phyloP scores from a whole-genome alignment of 2,888 invertebrate species.

The Drosophila mimica region DNA sequence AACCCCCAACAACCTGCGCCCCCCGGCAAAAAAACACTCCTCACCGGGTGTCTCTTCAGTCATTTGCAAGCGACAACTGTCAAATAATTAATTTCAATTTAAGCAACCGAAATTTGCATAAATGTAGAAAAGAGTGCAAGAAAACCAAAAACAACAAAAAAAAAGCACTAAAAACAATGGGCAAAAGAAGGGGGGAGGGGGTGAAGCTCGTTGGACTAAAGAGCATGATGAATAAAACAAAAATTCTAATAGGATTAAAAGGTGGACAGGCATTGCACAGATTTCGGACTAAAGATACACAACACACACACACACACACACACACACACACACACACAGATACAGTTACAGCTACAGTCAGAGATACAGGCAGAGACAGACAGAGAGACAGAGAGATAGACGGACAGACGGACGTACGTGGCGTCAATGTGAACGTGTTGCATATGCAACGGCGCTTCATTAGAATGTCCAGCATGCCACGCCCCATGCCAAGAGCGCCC shows the following conservation, averaged over 20 bases:
- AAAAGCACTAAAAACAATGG: slow-evolving; percentile 4
- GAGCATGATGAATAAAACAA: slow-evolving; percentile 76
- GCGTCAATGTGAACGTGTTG: slow-evolving; percentile 75
- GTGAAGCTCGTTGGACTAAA: slow-evolving; percentile 37
- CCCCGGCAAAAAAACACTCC: not conserved
- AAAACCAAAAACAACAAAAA: slow-evolving; percentile 6
- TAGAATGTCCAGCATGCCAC: slow-evolving; percentile 78
- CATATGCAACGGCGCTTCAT: slow-evolving; percentile 79
- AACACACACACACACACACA: slow-evolving; percentile 13
- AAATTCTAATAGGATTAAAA: slow-evolving; percentile 79
- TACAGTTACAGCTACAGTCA: slow-evolving; percentile 11
- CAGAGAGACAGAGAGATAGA: slow-evolving; percentile 14
- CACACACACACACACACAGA: slow-evolving; percentile 1
- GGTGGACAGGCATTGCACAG: slow-evolving; percentile 68
- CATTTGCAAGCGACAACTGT: slow-evolving; percentile 78
- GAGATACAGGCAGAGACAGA: slow-evolving; percentile 7
- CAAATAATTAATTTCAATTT: slow-evolving; percentile 82
- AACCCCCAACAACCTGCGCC: not conserved
- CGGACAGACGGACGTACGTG: slow-evolving; percentile 47
- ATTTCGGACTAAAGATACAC: slow-evolving; percentile 49
- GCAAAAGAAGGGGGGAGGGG: not conserved
- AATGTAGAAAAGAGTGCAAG: slow-evolving; percentile 46
- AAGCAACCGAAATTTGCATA: slow-evolving; percentile 79
- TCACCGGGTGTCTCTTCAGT: slow-evolving; percentile 32
- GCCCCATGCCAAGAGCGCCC: slow-evolving; percentile 32